These are phyloP conservation scores for Labeo rohita DNA, from an alignment of 2,113 vertebrate genomes.

Conservation along the genomic window DNA sequence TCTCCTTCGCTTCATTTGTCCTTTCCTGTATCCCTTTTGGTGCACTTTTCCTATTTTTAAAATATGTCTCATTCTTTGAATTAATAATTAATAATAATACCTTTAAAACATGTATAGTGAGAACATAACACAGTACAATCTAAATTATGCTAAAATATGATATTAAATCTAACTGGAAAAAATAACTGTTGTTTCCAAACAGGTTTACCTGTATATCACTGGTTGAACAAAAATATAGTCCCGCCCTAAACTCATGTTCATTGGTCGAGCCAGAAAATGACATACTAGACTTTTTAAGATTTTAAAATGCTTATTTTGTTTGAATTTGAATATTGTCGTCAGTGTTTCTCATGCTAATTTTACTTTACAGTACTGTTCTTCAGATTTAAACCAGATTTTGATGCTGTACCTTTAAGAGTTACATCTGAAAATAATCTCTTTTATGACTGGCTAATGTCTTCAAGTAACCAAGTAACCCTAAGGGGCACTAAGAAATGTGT, in stretches of 20 bases:
- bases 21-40: background rate
- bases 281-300: background rate
- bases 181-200: background rate
- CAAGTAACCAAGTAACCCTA: background rate
- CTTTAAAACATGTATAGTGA: background rate
- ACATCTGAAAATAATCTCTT: background rate
- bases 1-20: slow-evolving; percentile 23
- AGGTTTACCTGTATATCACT: background rate
- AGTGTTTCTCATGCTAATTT: slow-evolving; percentile 7
- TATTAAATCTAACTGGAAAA: background rate
- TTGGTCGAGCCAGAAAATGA: background rate
- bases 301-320: background rate
- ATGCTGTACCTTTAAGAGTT: background rate
- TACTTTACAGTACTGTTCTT: background rate
- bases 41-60: slow-evolving; percentile 2
- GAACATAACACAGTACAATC: background rate
- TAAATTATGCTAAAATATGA: background rate
- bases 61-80: background rate
- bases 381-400: background rate
- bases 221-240: background rate
- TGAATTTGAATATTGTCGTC: background rate
- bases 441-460: background rate
- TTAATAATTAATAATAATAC: background rate
- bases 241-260: background rate
- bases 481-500: too few relatives aligned